A percentile compares a stretch with the other conserved stretches of the same genome.
Conservation (phyloP, 2,888 invertebrate species). For the Papilio elwesi region DNA sequence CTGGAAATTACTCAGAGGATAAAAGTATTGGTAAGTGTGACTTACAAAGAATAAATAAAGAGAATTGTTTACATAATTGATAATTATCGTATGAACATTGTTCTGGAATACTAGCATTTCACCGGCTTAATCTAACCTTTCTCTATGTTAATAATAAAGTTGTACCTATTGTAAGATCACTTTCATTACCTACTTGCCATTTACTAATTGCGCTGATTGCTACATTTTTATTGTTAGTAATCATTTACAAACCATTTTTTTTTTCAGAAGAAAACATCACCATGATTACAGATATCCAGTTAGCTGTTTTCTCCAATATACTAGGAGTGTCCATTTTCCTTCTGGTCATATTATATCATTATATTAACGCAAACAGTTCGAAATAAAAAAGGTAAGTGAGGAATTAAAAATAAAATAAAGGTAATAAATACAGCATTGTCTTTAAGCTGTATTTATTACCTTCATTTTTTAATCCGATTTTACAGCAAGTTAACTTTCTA, state of each 20-base stretch:
- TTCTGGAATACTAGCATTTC: no score
- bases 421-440: no score
- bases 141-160: not conserved
- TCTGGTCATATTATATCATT: constrained; percentile 98
- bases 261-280: constrained; percentile 44
- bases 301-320: constrained; percentile 97
- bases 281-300: constrained; percentile 98
- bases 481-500: no score
- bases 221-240: not conserved
- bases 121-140: not conserved
- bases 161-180: not conserved
- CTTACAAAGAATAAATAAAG: no score
- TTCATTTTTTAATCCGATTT: no score
- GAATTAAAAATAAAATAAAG: not conserved
- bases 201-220: not conserved
- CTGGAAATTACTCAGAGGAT: not conserved
- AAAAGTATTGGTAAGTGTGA: constrained; percentile 18
- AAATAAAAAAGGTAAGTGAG: constrained; percentile 68
- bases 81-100: no score
- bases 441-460: no score
- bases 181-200: not conserved
- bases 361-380: constrained; percentile 93
- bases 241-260: constrained; percentile 44
- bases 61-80: no score
- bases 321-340: constrained; percentile 96